Evolutionary conservation across 2,888 invertebrate species (phyloP).

Genomic region (Plagiodera versicolora): DNA sequence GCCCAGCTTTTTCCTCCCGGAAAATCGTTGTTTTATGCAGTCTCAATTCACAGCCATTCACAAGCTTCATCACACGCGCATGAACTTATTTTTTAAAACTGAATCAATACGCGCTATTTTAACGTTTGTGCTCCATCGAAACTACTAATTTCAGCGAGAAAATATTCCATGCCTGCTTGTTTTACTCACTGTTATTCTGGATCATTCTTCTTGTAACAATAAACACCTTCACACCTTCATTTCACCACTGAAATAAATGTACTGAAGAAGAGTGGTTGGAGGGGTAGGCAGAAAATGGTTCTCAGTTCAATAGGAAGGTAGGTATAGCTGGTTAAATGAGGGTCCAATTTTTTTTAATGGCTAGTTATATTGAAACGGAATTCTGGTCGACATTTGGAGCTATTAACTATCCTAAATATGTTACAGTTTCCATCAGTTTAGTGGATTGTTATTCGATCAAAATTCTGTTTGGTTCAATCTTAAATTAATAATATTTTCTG

Average conservation of each 20-base stretch:
- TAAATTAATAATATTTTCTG: too few relatives aligned
- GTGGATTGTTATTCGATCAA: too few relatives aligned
- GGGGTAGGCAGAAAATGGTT: slow-evolving; percentile 19
- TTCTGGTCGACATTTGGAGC: slow-evolving; percentile 2
- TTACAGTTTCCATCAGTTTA: background rate
- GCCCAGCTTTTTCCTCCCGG: slow-evolving; percentile 31
- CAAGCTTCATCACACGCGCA: slow-evolving; percentile 53
- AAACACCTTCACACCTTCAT: slow-evolving; percentile 17
- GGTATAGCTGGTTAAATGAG: slow-evolving; percentile 16
- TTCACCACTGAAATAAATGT: slow-evolving; percentile 31
- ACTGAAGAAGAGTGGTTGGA: slow-evolving; percentile 25
- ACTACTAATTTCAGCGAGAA: slow-evolving; percentile 28
- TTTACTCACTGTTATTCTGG: background rate
- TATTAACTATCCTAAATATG: slow-evolving; percentile 19
- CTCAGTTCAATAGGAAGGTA: slow-evolving; percentile 18
- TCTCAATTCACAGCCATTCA: slow-evolving; percentile 43
- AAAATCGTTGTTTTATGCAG: slow-evolving; percentile 46
- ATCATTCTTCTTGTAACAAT: background rate
- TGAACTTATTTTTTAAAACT: slow-evolving; percentile 54
- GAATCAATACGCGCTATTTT: slow-evolving; percentile 50
- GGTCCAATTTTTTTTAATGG: slow-evolving; percentile 19
- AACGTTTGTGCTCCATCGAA: slow-evolving; percentile 36
- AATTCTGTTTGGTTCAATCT: too few relatives aligned
- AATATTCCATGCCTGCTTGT: slow-evolving; percentile 10
- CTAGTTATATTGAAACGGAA: background rate